Conservation (phyloP, 2,888 invertebrate genomes). For the Eristalis tenax region DNA sequence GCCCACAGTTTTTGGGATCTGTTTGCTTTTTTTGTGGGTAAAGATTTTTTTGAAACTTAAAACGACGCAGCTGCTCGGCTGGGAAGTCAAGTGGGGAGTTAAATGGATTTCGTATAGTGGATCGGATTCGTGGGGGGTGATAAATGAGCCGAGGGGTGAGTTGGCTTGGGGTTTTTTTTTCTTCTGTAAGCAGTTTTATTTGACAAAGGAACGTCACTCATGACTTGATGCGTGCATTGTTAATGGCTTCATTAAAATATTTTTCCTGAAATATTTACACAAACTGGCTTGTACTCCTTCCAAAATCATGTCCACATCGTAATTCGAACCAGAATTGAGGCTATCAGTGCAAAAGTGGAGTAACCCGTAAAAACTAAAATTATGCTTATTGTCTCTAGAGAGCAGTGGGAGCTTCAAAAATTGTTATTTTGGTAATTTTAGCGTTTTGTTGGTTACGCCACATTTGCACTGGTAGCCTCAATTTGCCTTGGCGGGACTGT, state of each 20-base stretch:
- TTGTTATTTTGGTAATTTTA: no score
- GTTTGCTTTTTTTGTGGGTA: background rate
- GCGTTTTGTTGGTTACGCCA: no score
- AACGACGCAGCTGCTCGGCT: background rate
- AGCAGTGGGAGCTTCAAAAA: no score
- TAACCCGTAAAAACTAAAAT: no score
- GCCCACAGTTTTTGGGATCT: background rate
- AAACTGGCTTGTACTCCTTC: background rate
- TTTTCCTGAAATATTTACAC: background rate
- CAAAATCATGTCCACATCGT: no score
- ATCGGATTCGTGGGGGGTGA: constrained; percentile 37
- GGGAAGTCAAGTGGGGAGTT: background rate
- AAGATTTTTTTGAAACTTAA: background rate
- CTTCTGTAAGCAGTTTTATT: background rate
- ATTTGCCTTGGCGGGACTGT: no score
- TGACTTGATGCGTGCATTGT: background rate
- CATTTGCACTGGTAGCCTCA: no score
- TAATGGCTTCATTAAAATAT: background rate
- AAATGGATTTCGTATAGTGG: constrained; percentile 37
- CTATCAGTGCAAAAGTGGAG: no score
- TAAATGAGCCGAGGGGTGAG: constrained; percentile 38
- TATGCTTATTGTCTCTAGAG: no score
- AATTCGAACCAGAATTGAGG: no score
- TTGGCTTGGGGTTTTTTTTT: background rate
- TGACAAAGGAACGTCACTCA: background rate